These are phyloP conservation scores for Melospiza melodia DNA, from an alignment of 2,113 vertebrate species.

Conservation along the genomic window DNA sequence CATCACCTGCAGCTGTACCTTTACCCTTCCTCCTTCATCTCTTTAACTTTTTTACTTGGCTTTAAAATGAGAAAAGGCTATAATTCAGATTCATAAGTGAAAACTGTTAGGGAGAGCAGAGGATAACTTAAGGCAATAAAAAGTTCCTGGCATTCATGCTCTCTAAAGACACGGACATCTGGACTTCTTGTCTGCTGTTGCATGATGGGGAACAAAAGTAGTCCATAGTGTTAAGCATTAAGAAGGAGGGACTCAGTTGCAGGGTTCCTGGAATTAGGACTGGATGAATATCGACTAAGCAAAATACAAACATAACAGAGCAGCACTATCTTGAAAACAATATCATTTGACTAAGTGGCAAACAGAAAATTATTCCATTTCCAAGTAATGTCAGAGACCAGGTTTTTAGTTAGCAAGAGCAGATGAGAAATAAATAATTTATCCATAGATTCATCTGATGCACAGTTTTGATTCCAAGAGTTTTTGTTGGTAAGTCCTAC, in stretches of 20 bases:
- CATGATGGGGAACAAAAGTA: not conserved
- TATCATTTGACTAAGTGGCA: not conserved
- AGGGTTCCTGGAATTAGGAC: not conserved
- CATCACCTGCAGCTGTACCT: not conserved
- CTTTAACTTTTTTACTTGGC: not conserved
- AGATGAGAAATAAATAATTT: not conserved
- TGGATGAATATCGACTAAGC: fast-evolving
- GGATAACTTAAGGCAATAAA: not conserved
- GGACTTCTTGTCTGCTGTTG: not conserved
- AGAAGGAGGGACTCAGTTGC: not conserved
- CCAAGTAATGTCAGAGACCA: not conserved
- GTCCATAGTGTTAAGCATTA: not conserved
- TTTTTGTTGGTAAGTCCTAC: not conserved
- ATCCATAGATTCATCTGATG: not conserved
- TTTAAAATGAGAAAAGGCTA: not conserved
- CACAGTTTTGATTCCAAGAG: not conserved
- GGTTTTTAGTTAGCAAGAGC: not conserved
- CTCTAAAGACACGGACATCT: not conserved
- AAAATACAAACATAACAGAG: not conserved
- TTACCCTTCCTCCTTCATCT: not conserved
- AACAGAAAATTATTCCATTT: not conserved
- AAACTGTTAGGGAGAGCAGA: not conserved
- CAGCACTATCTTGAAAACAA: not conserved
- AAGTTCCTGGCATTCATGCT: not conserved
- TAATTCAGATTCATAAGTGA: not conserved